Evolutionary conservation across 2,888 invertebrate genomes (phyloP), one percentile per base, ranked within the genome.

Genomic region (Lasioglossum oenotherae): DNA sequence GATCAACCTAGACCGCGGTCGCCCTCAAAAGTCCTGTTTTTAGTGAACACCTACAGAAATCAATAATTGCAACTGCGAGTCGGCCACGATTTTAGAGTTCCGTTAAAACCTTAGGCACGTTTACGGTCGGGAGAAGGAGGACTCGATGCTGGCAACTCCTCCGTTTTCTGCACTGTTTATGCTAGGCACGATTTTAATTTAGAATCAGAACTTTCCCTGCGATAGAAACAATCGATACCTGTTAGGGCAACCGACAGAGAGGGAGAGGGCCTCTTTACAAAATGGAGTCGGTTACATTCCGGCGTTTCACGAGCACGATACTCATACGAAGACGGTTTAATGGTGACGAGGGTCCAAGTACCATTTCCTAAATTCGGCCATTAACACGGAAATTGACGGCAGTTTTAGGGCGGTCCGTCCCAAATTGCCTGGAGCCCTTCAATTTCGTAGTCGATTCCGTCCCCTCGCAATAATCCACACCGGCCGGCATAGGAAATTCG

Each of bases 391-490:
- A 87, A 89, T 89, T 89, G 89, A 87, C 87, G 89, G 89, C 82
- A 89, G 89, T 89, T 89, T 90, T 90, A 85, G 89, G 88, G 89
- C 89, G 87, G 87, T 67, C 86, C 84, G 87, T 86, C 69, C 89
- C 85, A 92, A 92, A 92, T 92, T 91, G 91, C 89, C 89, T 87
- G 86, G 89, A 90, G 89, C 89, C 89, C 90, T 91, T 91, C 91
- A 88, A 92, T 91, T 90, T 92, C 90, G 88, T 87, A 90, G 92
- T 91, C 92, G 92, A 92, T 91, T 92, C 88, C 88, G 89, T 88
- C 91, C 89, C 89, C 87, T 87, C 67, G 89, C 90, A 89, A 92
- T 92, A 92, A 92, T 92, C 91, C 90, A 88, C 89, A 84, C 88
- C 85, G 88, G 76, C 16, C 81, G 38, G 71, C 27, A 60, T 64